phyloP scores from a whole-genome alignment of 2,888 invertebrate genomes.

The Odontocolon sp. region DNA sequence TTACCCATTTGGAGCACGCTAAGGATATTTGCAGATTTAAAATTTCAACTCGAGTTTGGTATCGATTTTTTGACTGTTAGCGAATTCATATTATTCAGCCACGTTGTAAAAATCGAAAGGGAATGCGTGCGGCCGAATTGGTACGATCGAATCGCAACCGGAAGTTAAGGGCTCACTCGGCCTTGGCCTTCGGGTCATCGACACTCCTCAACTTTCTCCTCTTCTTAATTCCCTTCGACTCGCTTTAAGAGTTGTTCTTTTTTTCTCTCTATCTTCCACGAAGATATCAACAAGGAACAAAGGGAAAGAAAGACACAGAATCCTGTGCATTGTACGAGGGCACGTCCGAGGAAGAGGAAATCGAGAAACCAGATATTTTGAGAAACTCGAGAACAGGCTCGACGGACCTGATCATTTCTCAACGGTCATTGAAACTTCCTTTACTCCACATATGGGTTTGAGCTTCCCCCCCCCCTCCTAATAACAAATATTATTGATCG shows the following conservation, averaged over 20 bases:
- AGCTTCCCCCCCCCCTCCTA: background rate
- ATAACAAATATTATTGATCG: background rate
- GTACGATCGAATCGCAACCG: too few relatives aligned
- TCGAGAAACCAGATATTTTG: conserved; percentile 48
- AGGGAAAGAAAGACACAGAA: background rate
- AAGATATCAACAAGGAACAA: background rate
- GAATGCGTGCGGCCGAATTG: too few relatives aligned
- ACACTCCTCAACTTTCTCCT: conserved; percentile 9
- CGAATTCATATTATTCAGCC: too few relatives aligned
- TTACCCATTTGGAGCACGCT: too few relatives aligned
- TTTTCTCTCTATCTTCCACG: background rate
- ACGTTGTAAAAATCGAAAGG: too few relatives aligned
- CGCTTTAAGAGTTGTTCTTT: background rate
- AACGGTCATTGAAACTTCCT: conserved; percentile 47
- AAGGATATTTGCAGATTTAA: too few relatives aligned
- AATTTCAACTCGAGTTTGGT: too few relatives aligned
- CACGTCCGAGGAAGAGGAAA: conserved; percentile 9
- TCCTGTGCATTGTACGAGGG: background rate
- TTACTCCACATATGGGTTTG: background rate
- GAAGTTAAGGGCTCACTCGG: conserved; percentile 8
- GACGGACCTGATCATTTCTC: conserved; percentile 37
- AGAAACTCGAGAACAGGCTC: conserved; percentile 38
- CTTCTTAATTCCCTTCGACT: background rate
- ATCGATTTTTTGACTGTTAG: too few relatives aligned
- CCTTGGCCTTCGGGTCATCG: conserved; percentile 5